Base-by-base conservation (phyloP, 2,113 vertebrate species). In the Eulemur rufifrons region DNA sequence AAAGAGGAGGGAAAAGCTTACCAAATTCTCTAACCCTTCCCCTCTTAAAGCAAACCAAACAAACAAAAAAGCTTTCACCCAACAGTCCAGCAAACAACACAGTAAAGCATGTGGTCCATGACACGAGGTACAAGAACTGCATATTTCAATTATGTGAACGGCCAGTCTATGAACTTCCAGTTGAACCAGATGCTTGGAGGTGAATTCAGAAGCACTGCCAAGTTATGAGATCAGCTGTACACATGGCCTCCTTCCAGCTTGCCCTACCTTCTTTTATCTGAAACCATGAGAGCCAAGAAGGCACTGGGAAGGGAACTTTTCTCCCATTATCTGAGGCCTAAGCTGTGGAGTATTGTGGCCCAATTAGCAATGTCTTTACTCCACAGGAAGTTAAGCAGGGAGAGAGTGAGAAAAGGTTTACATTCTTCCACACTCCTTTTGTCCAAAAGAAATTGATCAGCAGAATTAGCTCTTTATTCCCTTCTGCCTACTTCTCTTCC, bases 1-100 rank as follows among this genome's bases (percentile, higher is more conserved):
- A 50, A 89, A 85, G 39, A 86, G 45, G 27, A 25, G 0, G 20
- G 27, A 84, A 94, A 93, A 54, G 32, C 42, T 86, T 83, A 77
- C 42, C 85, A 89, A 96, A 63, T 37, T 52, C 52, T 95, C 64
- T 73, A 74, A 42, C 27, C 27, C 47, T 80, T 84, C 5, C 76
- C 56, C 18, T 93, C 47, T 78, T 82, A 94, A 54, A 94, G 50
- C 68, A 94, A 96, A 91, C 14, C 5, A 59, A 52, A 5, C n/a
- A 59, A 81, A 66, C 8, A 71, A 54, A 92, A 77, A 73, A 86
- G 9, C 4, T 47, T 86, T 32, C 50, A 56, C 18, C 2, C 15
- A 82, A 84, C 0, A 52, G 39, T 68, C 15, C 32, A 61, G 12
- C 71, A 93, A 27, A 42, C 14, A 37, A 50, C 20, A 78, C 20